Percentiles rank a stretch among this genome's conserved stretches.
Conservation (phyloP, 2,113 vertebrate species). For the Euleptes europaea region DNA sequence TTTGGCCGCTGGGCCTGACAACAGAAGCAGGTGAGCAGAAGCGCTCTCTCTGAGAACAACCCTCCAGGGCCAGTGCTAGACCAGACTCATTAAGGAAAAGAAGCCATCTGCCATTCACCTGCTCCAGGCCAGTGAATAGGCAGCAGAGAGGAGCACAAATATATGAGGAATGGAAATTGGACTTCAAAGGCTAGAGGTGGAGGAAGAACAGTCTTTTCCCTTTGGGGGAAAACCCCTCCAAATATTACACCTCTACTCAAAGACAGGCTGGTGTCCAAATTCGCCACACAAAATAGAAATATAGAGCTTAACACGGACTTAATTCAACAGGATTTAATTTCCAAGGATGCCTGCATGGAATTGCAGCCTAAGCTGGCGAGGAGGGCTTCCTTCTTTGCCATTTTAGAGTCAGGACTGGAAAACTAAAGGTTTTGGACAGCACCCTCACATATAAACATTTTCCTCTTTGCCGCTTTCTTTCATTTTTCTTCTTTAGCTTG, state of each 20-base stretch:
- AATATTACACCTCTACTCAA: background rate
- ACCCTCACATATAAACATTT: too few species aligned
- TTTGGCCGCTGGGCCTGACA: background rate
- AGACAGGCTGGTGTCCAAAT: background rate
- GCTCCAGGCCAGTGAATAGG: background rate
- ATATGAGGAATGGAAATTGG: conserved; percentile 36
- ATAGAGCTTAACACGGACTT: too few species aligned
- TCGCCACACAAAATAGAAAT: background rate
- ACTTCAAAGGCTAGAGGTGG: background rate
- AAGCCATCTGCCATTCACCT: conserved; percentile 54
- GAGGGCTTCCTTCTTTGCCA: too few species aligned
- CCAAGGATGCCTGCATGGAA: background rate
- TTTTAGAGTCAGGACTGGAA: too few species aligned
- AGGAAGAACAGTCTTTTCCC: background rate
- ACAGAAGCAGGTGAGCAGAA: conserved; percentile 38
- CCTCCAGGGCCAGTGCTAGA: conserved; percentile 9
- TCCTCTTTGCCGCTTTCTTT: too few species aligned
- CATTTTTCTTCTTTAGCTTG: too few species aligned
- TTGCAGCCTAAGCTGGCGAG: background rate
- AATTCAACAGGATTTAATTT: background rate
- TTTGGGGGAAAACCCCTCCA: too few species aligned
- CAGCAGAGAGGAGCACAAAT: conserved; percentile 36
- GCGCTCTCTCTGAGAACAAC: conserved; percentile 41
- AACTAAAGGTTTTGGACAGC: too few species aligned
- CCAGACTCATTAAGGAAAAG: conserved; percentile 49